These are phyloP conservation scores for Epinotia brunnichana DNA, from an alignment of 2,888 invertebrate genomes.

Conservation along the genomic window DNA sequence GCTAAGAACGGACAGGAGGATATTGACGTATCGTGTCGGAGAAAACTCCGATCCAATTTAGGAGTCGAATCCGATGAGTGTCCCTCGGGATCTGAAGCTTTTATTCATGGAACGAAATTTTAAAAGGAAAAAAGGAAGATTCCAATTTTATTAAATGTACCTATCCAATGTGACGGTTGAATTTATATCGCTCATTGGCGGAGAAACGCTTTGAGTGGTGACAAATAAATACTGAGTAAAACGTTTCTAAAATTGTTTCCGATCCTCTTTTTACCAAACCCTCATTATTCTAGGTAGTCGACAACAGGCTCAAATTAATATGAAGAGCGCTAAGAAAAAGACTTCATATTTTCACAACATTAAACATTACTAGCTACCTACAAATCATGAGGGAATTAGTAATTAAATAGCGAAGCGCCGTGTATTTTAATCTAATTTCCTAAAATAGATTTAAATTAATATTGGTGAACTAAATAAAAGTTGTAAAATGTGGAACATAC, in stretches of 20 bases:
- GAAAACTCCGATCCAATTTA: conserved; percentile 75
- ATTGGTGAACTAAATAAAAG: too few species aligned
- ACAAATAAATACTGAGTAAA: conserved; percentile 18
- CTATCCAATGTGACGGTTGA: conserved; percentile 24
- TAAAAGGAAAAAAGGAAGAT: conserved; percentile 48
- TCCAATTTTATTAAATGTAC: conserved; percentile 39
- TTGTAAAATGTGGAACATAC: neutral
- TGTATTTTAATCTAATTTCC: neutral
- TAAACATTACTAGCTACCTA: neutral
- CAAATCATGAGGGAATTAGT: neutral
- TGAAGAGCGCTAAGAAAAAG: neutral
- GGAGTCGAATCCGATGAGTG: conserved; percentile 70
- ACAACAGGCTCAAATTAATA: neutral
- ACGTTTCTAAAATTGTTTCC: neutral
- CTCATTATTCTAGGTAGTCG: conserved; percentile 1
- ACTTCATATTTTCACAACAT: neutral
- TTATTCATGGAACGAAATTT: conserved; percentile 74
- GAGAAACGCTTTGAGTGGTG: conserved; percentile 1
- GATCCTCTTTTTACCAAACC: neutral
- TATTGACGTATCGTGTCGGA: conserved; percentile 68
- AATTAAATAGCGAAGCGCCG: neutral
- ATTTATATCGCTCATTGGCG: conserved; percentile 18
- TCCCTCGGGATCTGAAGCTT: conserved; percentile 67
- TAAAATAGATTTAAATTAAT: neutral
- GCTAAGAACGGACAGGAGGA: conserved; percentile 61